Conservation (phyloP, 2,888 invertebrate genomes). For the Poecilobothrus nobilitatus region DNA sequence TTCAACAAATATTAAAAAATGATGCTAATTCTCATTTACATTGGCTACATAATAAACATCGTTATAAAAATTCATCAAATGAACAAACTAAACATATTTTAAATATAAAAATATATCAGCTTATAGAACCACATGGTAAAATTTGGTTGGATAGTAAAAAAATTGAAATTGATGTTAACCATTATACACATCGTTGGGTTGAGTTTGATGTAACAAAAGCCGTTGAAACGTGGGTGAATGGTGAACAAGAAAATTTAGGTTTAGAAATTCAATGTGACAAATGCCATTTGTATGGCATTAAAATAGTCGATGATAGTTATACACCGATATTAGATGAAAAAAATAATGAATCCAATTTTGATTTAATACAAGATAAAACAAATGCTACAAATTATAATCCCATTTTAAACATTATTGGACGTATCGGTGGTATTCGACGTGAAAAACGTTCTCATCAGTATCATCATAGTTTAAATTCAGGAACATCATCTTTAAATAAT, state of each 20-base stretch:
- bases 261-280: conserved; percentile 49
- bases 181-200: conserved; percentile 48
- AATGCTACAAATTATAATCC: conserved; percentile 30
- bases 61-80: conserved; percentile 2
- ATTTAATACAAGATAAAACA: conserved; percentile 16
- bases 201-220: conserved; percentile 53
- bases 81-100: conserved; percentile 25
- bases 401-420: conserved; percentile 38
- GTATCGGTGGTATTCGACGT: conserved; percentile 28
- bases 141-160: conserved; percentile 40
- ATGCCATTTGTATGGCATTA: conserved; percentile 41
- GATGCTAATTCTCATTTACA: conserved; percentile 2
- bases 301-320: conserved; percentile 36
- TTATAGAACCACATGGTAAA: conserved; percentile 30
- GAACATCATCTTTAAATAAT: conserved; percentile 15
- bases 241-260: conserved; percentile 44
- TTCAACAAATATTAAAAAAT: not conserved
- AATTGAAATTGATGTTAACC: conserved; percentile 35
- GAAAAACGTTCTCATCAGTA: conserved; percentile 29
- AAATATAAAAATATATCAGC: conserved; percentile 35
- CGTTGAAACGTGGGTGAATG: conserved; percentile 44
- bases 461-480: conserved; percentile 18
- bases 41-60: conserved; percentile 18
- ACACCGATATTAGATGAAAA: not conserved
- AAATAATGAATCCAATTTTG: conserved; percentile 4